Percentiles rank a stretch among this genome's conserved stretches.
phyloP scores from a whole-genome alignment of 2,113 vertebrate species.

The Crotalus helleri region DNA sequence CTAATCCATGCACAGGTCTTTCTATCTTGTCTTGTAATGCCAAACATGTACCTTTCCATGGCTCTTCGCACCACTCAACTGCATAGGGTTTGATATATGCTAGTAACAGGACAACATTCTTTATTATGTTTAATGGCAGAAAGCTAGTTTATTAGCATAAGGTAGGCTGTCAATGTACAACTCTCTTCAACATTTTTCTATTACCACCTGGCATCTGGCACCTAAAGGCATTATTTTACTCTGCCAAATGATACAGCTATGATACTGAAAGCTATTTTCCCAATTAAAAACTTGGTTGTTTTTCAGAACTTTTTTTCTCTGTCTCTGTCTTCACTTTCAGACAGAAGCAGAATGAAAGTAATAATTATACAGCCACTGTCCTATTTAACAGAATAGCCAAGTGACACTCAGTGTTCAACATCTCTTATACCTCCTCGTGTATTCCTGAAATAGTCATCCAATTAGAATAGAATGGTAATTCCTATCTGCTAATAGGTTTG shows the following conservation, averaged over 20 bases:
- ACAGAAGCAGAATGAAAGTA: constrained; percentile 34
- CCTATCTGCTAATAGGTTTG: constrained; percentile 23
- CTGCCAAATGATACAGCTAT: neutral
- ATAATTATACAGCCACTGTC: constrained; percentile 15
- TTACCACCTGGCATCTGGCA: neutral
- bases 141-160: neutral
- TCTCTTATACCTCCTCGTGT: neutral
- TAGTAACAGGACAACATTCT: neutral
- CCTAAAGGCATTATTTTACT: neutral
- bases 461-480: constrained; percentile 23
- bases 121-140: neutral
- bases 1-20: neutral
- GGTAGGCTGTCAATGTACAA: neutral
- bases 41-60: neutral
- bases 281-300: neutral
- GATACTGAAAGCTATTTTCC: neutral
- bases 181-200: neutral
- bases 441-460: neutral
- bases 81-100: neutral
- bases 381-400: constrained; percentile 20
- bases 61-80: neutral
- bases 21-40: neutral
- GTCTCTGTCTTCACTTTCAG: constrained; percentile 37
- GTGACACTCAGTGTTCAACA: neutral
- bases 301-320: constrained; percentile 25